phyloP scores from a whole-genome alignment of 2,113 vertebrate species.

The Eubucco bourcierii region DNA sequence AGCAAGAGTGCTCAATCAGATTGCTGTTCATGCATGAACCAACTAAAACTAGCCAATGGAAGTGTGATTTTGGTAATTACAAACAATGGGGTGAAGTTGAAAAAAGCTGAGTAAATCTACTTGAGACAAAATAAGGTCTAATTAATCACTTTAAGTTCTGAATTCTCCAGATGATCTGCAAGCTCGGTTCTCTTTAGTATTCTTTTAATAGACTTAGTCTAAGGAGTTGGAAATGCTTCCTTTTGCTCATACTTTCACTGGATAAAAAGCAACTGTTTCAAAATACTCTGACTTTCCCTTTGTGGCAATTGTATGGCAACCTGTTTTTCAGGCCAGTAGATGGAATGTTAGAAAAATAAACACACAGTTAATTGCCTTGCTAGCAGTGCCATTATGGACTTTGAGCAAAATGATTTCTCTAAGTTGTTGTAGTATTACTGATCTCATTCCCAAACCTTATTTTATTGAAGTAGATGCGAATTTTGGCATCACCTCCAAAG shows the following conservation, averaged over 20 bases:
- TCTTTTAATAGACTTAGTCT: conserved; percentile 62
- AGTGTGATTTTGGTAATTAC: conserved; percentile 80
- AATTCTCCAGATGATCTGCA: conserved; percentile 75
- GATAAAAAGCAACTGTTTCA: conserved; percentile 36
- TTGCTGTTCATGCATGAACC: conserved; percentile 84
- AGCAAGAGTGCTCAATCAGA: conserved; percentile 86
- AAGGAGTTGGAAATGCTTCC: conserved; percentile 45
- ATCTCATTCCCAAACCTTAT: neutral
- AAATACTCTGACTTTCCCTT: conserved; percentile 23
- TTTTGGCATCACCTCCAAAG: neutral
- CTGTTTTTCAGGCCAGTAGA: conserved; percentile 38
- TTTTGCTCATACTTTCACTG: conserved; percentile 14
- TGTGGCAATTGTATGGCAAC: conserved; percentile 9
- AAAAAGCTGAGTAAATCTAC: conserved; percentile 76
- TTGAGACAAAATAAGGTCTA: conserved; percentile 79
- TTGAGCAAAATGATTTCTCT: neutral
- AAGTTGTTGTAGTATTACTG: neutral
- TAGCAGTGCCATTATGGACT: neutral
- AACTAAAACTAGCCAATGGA: conserved; percentile 68
- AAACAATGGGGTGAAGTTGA: conserved; percentile 77
- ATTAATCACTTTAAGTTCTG: conserved; percentile 82
- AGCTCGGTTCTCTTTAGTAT: conserved; percentile 52
- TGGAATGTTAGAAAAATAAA: conserved; percentile 60
- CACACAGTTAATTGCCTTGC: neutral
- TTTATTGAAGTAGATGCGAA: neutral